Evolutionary conservation across 2,797 vertebrate species (phyloP), one percentile per base, ranked within the genome.

Genomic region (Channallabes apus): DNA sequence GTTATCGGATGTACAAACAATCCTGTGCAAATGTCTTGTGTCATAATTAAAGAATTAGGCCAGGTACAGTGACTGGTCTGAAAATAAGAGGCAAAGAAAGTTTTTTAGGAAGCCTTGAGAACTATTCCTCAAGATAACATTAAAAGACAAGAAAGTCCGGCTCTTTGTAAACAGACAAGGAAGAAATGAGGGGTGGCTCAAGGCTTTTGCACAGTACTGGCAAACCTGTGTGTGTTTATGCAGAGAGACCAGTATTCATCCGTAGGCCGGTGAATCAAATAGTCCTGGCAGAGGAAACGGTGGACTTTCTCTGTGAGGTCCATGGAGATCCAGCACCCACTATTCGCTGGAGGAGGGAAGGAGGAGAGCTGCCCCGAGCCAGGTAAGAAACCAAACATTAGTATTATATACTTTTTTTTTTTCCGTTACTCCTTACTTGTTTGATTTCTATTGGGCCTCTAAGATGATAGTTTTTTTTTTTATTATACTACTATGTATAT

Each of bases 191-290:
- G 9, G 46, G 46, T 51, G 46, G 46, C 46, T 51, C 46, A 51
- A 51, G 46, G 46, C 46, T 51, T 46, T 46, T 46, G 46, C 46
- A 46, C 46, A 46, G 46, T 46, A 46, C 46, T 12, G 11, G 46
- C 46, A 12, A 14, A 51, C 11, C 2, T 72, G 22, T 85, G 18
- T 80, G 32, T 65, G 32, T 54, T 1, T 46, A 41, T 41, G 0
- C 93, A 99, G 97, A 99, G 90, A 96, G 97, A 0, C 98, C 98
- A 0, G 96, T 95, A 0, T 95, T 99, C 82, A 92, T 96, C 22
- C 95, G 93, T 62, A 94, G 95, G 87, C 98, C 98, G 0, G 94
- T 94, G 18, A 98, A 95, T 93, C 97, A 97, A 89, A 97, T 97
- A 51, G 96, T 97, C 69, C 95, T 98, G 91, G 95, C 95, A 20